Percentiles rank a stretch among this genome's conserved stretches.
phyloP scores from a whole-genome alignment of 1,140 invertebrate genomes.

The Drosophila hydei region DNA sequence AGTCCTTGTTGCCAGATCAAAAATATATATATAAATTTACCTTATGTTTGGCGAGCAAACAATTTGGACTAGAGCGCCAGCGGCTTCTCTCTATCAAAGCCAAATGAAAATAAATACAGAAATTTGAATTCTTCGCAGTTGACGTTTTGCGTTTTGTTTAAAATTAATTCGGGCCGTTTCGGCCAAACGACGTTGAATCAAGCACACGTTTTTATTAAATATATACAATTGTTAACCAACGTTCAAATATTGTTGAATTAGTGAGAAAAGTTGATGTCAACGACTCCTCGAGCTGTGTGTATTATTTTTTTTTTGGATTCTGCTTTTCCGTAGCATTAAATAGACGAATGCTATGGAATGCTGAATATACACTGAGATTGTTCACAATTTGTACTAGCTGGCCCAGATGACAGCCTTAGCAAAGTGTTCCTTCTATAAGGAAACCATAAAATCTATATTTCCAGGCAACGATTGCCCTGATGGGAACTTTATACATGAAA shows the following conservation, averaged over 20 bases:
- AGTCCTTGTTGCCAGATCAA: no score
- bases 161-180: no score
- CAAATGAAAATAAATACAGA: not conserved
- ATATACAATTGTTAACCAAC: not conserved
- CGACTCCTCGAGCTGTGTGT: conserved; percentile 2
- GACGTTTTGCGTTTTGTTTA: not conserved
- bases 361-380: conserved; percentile 4
- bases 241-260: no score
- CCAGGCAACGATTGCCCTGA: no score
- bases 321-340: not conserved
- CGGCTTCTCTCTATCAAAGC: no score
- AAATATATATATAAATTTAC: no score
- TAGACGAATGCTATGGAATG: not conserved
- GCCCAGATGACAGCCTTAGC: not conserved
- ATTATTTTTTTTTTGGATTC: not conserved
- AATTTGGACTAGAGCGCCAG: no score
- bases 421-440: not conserved
- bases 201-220: not conserved
- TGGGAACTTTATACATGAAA: no score
- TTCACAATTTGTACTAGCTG: not conserved
- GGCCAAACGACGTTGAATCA: not conserved
- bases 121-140: not conserved
- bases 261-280: conserved; percentile 3
- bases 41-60: no score
- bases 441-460: no score